phyloP scores from a whole-genome alignment of 1,140 invertebrate genomes.

The Cydia fagiglandana region DNA sequence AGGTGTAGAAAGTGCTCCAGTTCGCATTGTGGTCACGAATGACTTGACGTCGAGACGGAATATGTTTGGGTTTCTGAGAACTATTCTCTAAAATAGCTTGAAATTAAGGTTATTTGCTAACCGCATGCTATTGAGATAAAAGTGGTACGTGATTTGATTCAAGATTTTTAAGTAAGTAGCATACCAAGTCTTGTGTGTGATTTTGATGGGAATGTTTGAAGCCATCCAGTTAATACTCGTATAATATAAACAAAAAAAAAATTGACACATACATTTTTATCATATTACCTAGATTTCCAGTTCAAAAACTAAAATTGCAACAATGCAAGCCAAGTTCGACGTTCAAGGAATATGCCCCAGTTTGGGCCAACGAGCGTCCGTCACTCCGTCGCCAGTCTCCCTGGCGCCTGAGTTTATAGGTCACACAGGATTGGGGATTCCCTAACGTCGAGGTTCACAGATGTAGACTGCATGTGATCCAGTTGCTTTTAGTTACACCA shows the following conservation, averaged over 20 bases:
- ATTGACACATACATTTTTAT: no score
- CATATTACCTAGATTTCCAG: no score
- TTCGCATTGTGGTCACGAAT: conserved; percentile 29
- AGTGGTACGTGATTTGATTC: no score
- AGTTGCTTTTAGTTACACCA: no score
- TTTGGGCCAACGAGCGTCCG: neutral
- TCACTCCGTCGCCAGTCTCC: neutral
- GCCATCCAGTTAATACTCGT: no score
- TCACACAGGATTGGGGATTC: neutral
- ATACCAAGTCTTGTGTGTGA: no score
- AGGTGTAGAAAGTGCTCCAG: conserved; percentile 23
- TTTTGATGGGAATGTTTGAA: no score
- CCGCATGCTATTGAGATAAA: neutral
- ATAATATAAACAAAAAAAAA: no score
- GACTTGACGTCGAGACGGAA: neutral
- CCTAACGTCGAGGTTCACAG: neutral
- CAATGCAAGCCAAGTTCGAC: no score
- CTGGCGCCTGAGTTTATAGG: conserved; percentile 7
- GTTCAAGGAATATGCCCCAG: neutral
- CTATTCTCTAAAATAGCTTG: neutral
- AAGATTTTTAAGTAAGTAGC: no score
- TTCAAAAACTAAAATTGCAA: no score
- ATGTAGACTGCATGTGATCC: no score
- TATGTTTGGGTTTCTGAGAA: conserved; percentile 12
- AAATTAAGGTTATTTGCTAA: neutral